A percentile compares a stretch with the other conserved stretches of the same genome.
Evolutionary conservation across 1,140 invertebrate genomes (phyloP).

Genomic region (Nasonia giraulti): DNA sequence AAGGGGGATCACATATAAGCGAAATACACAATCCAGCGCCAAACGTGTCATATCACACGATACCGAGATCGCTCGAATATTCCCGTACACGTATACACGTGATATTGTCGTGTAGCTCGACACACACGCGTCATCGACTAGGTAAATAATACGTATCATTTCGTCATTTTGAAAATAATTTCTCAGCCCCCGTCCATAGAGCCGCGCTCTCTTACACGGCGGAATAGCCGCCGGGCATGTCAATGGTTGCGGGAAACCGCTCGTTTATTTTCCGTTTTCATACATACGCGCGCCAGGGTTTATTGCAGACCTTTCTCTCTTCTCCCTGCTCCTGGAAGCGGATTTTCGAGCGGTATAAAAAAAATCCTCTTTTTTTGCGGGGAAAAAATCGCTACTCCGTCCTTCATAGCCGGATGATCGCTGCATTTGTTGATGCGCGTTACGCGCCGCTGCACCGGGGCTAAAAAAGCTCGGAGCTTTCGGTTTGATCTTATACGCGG

Average conservation of each 20-base stretch:
- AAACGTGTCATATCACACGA: too few relatives aligned
- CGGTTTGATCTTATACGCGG: too few relatives aligned
- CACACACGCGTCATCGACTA: not conserved
- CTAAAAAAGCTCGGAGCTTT: too few relatives aligned
- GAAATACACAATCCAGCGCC: too few relatives aligned
- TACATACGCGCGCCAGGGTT: not conserved
- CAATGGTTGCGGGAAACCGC: constrained; percentile 31
- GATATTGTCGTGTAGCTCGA: not conserved
- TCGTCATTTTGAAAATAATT: constrained; percentile 12
- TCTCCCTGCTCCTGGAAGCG: not conserved
- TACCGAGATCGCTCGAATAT: too few relatives aligned
- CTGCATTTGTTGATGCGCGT: constrained; percentile 14
- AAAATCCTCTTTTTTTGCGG: not conserved
- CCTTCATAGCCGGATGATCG: constrained; percentile 15
- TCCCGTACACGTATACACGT: too few relatives aligned
- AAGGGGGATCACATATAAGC: too few relatives aligned
- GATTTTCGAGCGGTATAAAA: constrained; percentile 19
- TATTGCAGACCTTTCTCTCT: not conserved
- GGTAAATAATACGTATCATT: not conserved
- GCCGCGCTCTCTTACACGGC: not conserved
- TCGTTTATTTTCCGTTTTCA: constrained; percentile 35
- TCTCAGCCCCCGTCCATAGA: not conserved
- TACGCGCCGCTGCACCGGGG: too few relatives aligned
- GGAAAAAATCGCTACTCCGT: constrained; percentile 6
- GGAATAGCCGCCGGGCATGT: constrained; percentile 2